These are phyloP conservation scores for Nomada ferruginata DNA, from an alignment of 2,888 invertebrate species.

Conservation along the genomic window DNA sequence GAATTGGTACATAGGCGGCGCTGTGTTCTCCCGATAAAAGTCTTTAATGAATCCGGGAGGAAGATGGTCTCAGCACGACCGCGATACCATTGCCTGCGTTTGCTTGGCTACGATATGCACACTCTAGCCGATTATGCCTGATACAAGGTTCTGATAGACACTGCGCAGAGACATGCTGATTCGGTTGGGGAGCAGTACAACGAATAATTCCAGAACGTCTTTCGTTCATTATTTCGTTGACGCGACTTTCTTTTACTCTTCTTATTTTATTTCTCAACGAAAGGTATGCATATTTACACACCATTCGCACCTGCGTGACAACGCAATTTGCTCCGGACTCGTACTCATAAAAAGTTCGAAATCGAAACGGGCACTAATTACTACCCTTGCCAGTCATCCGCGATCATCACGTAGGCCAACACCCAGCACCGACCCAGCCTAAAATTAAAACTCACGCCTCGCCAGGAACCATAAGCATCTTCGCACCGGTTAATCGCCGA, in stretches of 20 bases:
- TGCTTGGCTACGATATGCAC: conserved; percentile 37
- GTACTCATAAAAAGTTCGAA: neutral
- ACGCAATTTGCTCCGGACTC: conserved; percentile 8
- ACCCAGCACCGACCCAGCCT: too few species aligned
- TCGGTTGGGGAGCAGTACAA: conserved; percentile 17
- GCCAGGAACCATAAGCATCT: too few species aligned
- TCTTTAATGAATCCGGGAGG: conserved; percentile 75
- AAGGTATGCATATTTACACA: too few species aligned
- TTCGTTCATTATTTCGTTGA: neutral
- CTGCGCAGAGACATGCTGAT: conserved; percentile 21
- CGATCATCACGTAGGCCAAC: conserved; percentile 11
- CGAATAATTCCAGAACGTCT: conserved; percentile 34
- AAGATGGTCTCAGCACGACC: conserved; percentile 64
- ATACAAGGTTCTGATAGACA: conserved; percentile 37
- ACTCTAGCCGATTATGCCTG: conserved; percentile 43
- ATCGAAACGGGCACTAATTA: conserved; percentile 28
- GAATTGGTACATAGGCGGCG: conserved; percentile 83
- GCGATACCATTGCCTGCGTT: conserved; percentile 47
- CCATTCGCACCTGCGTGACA: neutral
- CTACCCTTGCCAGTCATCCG: conserved; percentile 15
- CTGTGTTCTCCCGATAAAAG: conserved; percentile 83
- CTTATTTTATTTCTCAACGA: too few species aligned
- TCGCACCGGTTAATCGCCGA: too few species aligned
- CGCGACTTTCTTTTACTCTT: too few species aligned
- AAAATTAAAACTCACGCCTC: too few species aligned